Evolutionary conservation across 2,888 invertebrate genomes (phyloP), one percentile per base, ranked within the genome.

Genomic region (Epistrophe eligans): DNA sequence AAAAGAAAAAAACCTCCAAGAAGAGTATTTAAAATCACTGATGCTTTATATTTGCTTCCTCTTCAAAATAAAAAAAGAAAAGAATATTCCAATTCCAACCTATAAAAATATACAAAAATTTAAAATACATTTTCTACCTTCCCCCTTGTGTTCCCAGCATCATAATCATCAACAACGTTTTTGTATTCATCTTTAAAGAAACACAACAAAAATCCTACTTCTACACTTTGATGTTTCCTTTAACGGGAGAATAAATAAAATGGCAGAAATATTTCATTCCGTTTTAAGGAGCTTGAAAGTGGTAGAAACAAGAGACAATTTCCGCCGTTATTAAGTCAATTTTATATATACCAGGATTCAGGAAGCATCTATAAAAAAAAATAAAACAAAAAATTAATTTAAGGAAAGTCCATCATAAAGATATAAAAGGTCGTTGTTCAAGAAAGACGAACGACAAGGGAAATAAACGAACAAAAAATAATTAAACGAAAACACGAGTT

Each of bases 291-390:
- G 48, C 48, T 66, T 11, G 32, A 66, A 66, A 50, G 32, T 48
- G 66, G 66, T 45, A 66, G 48, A 66, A 50, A 66, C 66, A 48
- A 48, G 66, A 66, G 66, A 66, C 66, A 66, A 66, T 66, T 66
- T 66, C 66, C 48, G 45, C 13, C 32, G 66, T 66, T 66, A 66
- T 66, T 66, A 66, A 66, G 66, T 66, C 66, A 66, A 66, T 64
- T 64, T 64, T 64, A 6, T 28, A 64, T 66, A 35, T 19, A 48
- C 45, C 28, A n/a, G 28, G 11, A 66, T 11, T n/a, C n/a, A n/a
- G 64, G 43, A 48, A 48, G 45, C 66, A 10, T 58, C 17, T 28
- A 0, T 24, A 4, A 62, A 40, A 45, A n/a, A 28, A 45, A n/a
- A 11, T 8, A 48, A 48, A 28, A 64, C 10, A 45, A 45, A n/a